Conservation (phyloP, 1,140 invertebrate genomes). For the Rhysida immarginata region DNA sequence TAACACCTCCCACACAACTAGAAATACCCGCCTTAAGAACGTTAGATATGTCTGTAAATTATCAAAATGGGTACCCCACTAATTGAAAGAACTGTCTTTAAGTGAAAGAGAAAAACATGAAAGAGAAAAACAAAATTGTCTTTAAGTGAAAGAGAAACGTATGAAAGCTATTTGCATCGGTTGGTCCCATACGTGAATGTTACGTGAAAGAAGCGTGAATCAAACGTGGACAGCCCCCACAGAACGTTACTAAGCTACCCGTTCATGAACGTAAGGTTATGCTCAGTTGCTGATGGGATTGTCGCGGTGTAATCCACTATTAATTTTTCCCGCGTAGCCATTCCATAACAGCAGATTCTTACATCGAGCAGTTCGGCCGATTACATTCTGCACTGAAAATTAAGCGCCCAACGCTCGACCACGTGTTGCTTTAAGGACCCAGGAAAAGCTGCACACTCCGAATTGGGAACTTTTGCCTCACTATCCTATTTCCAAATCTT, state of each 20-base stretch:
- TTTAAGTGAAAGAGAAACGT: neutral
- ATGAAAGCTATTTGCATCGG: neutral
- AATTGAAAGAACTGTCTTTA: neutral
- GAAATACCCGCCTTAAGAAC: neutral
- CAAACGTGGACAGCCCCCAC: neutral
- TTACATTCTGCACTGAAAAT: too few species aligned
- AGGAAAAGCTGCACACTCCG: neutral
- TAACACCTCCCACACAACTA: neutral
- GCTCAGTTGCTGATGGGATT: neutral
- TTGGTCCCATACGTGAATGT: neutral
- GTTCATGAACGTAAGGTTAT: neutral
- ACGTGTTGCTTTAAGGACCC: neutral
- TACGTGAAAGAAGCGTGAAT: neutral
- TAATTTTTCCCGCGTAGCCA: neutral
- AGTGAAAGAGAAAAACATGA: neutral
- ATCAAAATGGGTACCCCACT: neutral
- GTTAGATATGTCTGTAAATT: neutral
- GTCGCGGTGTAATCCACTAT: neutral
- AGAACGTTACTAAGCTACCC: neutral
- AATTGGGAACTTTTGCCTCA: neutral
- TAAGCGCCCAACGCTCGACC: neutral
- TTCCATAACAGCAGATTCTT: neutral
- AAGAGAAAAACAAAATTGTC: neutral
- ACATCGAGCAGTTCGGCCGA: neutral
- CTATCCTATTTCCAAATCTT: neutral